Evolutionary conservation across 2,888 invertebrate genomes (phyloP).

Genomic region (Scotopteryx bipunctaria): DNA sequence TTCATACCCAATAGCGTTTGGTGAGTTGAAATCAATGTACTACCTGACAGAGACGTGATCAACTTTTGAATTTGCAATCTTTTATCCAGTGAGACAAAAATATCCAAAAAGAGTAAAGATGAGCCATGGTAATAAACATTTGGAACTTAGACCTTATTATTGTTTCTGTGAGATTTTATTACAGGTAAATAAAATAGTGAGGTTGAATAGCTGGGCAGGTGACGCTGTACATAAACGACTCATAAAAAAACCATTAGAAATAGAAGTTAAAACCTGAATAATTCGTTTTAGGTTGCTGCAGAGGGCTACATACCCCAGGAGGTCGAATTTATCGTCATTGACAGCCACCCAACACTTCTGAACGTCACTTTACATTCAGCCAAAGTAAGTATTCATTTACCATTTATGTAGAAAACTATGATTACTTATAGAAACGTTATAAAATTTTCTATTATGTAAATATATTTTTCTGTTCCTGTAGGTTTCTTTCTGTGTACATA

Average conservation of each 20-base stretch:
- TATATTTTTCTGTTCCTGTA: constrained; percentile 29
- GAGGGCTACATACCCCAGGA: constrained; percentile 93
- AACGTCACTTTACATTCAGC: constrained; percentile 92
- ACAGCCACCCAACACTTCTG: constrained; percentile 92
- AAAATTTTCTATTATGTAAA: constrained; percentile 17
- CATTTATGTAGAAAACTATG: background rate
- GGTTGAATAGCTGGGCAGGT: background rate
- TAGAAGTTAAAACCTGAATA: background rate
- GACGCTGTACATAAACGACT: background rate
- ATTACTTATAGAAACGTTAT: background rate
- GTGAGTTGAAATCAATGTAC: no score
- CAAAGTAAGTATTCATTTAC: constrained; percentile 84
- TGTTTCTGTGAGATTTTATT: background rate
- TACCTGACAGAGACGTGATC: no score
- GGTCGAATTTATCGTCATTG: constrained; percentile 93
- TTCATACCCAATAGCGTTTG: no score
- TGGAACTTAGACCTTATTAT: background rate
- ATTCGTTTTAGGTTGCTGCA: constrained; percentile 86
- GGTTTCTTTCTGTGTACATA: constrained; percentile 33
- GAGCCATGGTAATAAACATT: background rate
- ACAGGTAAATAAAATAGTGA: no score
- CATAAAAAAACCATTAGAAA: background rate
- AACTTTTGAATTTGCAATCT: background rate
- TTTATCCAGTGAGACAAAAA: background rate
- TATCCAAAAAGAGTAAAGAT: background rate